A percentile compares a stretch with the other conserved stretches of the same genome.
Evolutionary conservation across 1,140 invertebrate species (phyloP).

Genomic region (Periplaneta americana): DNA sequence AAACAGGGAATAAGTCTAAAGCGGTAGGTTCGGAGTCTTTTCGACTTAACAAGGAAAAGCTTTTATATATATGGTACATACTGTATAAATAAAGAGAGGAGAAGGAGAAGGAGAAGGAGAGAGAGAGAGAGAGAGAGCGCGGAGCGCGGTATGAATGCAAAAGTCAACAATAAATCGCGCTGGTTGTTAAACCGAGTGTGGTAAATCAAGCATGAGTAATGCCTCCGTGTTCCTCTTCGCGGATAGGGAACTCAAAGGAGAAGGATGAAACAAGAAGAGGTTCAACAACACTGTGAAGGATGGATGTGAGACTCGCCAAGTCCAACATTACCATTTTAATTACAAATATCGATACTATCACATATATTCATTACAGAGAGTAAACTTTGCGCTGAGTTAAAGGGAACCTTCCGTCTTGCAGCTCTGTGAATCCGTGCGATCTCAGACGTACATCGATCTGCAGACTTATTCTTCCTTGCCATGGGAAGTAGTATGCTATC

Average conservation of each 20-base stretch:
- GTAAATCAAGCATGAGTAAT: not conserved
- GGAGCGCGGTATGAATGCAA: not conserved
- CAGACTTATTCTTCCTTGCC: too few relatives aligned
- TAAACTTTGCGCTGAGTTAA: not conserved
- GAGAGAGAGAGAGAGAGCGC: not conserved
- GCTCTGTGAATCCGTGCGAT: too few relatives aligned
- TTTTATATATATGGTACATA: not conserved
- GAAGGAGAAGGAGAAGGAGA: too few relatives aligned
- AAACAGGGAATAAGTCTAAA: not conserved
- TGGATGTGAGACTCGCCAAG: not conserved
- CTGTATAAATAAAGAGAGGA: not conserved
- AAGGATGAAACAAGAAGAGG: too few relatives aligned
- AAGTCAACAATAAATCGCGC: not conserved
- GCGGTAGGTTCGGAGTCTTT: not conserved
- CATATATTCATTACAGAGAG: not conserved
- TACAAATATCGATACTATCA: not conserved
- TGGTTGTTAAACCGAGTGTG: not conserved
- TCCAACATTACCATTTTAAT: not conserved
- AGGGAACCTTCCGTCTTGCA: too few relatives aligned
- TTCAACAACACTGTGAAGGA: not conserved
- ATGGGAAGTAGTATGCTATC: too few relatives aligned
- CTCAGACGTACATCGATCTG: too few relatives aligned
- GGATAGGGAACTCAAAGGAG: not conserved
- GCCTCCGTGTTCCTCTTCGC: too few relatives aligned
- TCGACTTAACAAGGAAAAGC: not conserved